Evolutionary conservation across 2,888 invertebrate species (phyloP), one percentile per base, ranked within the genome.

Genomic region (Masnerella sp.): DNA sequence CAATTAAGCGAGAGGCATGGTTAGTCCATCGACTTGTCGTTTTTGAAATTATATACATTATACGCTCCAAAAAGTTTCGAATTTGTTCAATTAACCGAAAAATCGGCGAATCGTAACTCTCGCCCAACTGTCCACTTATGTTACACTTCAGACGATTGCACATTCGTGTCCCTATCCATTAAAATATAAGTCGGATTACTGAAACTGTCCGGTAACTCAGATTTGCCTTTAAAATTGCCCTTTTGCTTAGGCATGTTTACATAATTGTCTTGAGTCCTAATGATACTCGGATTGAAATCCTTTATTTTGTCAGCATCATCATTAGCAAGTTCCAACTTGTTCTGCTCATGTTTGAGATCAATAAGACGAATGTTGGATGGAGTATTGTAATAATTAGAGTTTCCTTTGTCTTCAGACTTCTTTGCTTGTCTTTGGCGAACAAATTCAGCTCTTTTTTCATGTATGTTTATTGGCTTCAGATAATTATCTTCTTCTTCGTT

Each of bases 171-270:
- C 1, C 77, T 72, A 9, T 78, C 76, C 74, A 88, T 84, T 25
- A 83, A 81, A 25, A 86, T 81, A 51, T 88, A 88, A 68, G 86
- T 87, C 3, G 88, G 88, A 80, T 88, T 88, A 20, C 83, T 85
- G 51, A 87, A 88, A 43, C 85, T 82, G 28, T 82, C 82, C 0
- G 84, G 81, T 17, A 65, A 0, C 2, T 49, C 52, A 11, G 74
- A 45, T 9, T 81, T 80, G 32, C 75, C 80, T 14, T 74, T 84
- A 15, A 88, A 77, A 69, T 87, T 85, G 75, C 79, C 87, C 76
- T 89, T 89, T 72, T 89, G 89, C 73, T 89, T 87, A 0, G 89
- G 89, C 88, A 90, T 89, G 77, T 90, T 89, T 0, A 90, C 88
- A 76, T 90, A 90, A 85, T 90, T 90, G 75, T 89, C 89, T 17